Conservation (phyloP, 2,888 invertebrate genomes). For the Tinea pellionella region DNA sequence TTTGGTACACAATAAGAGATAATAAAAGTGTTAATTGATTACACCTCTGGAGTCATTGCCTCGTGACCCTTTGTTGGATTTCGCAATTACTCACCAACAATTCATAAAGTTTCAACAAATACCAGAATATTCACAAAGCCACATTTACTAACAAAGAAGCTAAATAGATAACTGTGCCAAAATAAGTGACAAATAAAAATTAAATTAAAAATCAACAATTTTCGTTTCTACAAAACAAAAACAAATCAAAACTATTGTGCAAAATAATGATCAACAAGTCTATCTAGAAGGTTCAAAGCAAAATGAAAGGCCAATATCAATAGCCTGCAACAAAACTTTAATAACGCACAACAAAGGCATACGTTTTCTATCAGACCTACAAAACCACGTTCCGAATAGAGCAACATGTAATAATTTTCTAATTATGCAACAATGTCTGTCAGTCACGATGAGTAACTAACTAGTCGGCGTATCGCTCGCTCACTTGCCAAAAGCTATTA, state of each 20-base stretch:
- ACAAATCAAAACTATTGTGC: too few relatives aligned
- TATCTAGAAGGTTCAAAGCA: constrained; percentile 44
- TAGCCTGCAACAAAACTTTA: constrained; percentile 22
- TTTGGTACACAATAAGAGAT: too few relatives aligned
- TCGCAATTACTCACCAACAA: constrained; percentile 28
- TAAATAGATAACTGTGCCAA: too few relatives aligned
- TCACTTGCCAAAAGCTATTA: constrained; percentile 68
- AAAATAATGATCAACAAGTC: too few relatives aligned
- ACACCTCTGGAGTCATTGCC: constrained; percentile 52
- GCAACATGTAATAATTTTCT: constrained; percentile 40
- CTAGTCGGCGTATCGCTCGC: constrained; percentile 33
- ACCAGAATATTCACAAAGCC: too few relatives aligned
- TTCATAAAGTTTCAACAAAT: not conserved
- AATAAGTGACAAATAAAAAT: too few relatives aligned
- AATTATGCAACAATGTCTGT: constrained; percentile 49
- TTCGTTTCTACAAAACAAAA: too few relatives aligned
- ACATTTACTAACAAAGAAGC: too few relatives aligned
- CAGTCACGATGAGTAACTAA: constrained; percentile 50
- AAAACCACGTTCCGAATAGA: constrained; percentile 16
- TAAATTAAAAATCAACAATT: too few relatives aligned
- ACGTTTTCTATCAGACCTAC: constrained; percentile 40
- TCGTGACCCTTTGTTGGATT: constrained; percentile 40
- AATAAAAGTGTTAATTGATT: constrained; percentile 41
- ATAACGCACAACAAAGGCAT: constrained; percentile 35
- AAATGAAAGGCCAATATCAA: constrained; percentile 58